Evolutionary conservation across 2,113 vertebrate species (phyloP).

Genomic region (Protomyctophum bolini): DNA sequence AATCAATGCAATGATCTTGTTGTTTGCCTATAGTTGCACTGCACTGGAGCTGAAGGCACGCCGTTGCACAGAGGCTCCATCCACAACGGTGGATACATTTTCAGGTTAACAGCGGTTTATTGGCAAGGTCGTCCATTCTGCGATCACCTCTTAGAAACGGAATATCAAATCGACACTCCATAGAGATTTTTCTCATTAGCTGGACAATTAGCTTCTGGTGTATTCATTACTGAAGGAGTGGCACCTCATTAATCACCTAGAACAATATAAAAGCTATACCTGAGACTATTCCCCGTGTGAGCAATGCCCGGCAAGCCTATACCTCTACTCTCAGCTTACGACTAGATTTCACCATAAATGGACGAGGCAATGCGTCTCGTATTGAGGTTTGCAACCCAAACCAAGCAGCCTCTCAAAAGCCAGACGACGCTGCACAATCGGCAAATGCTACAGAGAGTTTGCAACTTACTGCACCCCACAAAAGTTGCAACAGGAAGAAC

Average conservation of each 20-base stretch:
- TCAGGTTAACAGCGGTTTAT: constrained; percentile 42
- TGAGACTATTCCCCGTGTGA: constrained; percentile 40
- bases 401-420: too few species aligned
- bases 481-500: too few species aligned
- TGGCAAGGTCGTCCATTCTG: constrained; percentile 62
- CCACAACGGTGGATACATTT: constrained; percentile 24
- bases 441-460: too few species aligned
- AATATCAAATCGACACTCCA: constrained; percentile 70
- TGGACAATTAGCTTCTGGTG: constrained; percentile 69
- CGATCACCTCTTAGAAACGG: constrained; percentile 65
- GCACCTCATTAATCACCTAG: constrained; percentile 72
- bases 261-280: constrained; percentile 58
- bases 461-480: too few species aligned
- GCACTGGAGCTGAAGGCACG: not conserved
- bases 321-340: not conserved
- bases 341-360: not conserved
- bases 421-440: too few species aligned
- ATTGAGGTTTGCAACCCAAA: not conserved
- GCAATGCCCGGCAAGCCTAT: constrained; percentile 7
- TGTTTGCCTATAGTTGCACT: too few species aligned
- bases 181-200: constrained; percentile 74
- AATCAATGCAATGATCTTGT: too few species aligned
- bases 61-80: not conserved
- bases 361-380: not conserved
- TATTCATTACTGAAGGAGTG: constrained; percentile 67